Evolutionary conservation across 2,797 vertebrate species (phyloP), one percentile per base, ranked within the genome.

Genomic region (Allobates femoralis): DNA sequence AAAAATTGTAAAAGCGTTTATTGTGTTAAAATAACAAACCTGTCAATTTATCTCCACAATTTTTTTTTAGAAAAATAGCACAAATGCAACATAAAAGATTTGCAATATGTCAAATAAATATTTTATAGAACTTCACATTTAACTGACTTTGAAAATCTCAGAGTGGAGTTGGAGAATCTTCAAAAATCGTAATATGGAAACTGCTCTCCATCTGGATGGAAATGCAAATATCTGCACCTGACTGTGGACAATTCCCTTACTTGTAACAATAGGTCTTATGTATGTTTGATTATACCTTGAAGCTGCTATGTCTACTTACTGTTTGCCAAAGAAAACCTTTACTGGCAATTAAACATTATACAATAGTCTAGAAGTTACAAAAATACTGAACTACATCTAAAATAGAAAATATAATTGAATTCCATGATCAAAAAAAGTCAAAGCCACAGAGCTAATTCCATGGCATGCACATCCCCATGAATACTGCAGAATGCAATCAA

Each of bases 291-390:
- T 50, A 76, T 55, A 76, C 74, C 23, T 75, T 51, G 28, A 26
- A 75, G 58, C 37, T n/a, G n/a, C n/a, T n/a, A 32, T 30, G 60
- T 67, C 79, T 81, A n/a, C 16, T 66, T n/a, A 21, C 23, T 66
- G 8, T 32, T 4, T 81, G 79, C 79, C 79, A 81, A 81, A 51
- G 37, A 32, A 67, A 81, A 81, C 62, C 62, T 14, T 64, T 67
- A 23, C 37, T 21, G 41, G n/a, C 41, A 81, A 51, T 64, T 81
- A 21, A 66, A 67, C 41, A 28, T 21, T 67, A 81, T 67, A 28
- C 16, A 66, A 26, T 37, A 16, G 15, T 46, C 18, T 5, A n/a
- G 1, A 28, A 37, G n/a, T 1, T 6, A 28, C n/a, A 21, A 21
- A 58, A 62, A 64, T 64, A 28, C 26, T 30, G n/a, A 15, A 64